These are phyloP conservation scores for Drosophila kuntzei DNA, from an alignment of 2,888 invertebrate genomes.

Conservation along the genomic window DNA sequence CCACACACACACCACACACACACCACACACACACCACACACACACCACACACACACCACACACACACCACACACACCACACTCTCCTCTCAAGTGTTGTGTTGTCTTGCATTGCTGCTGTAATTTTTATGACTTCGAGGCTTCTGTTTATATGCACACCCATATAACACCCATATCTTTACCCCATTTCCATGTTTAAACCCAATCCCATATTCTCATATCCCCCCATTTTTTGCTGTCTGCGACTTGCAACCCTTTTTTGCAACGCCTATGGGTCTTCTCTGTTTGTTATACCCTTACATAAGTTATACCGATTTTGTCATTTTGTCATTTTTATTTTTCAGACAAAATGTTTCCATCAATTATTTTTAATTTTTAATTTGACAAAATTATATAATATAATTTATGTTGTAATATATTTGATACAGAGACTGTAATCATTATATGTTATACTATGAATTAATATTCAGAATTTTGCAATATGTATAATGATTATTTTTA, in stretches of 20 bases:
- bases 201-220: neutral
- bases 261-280: slow-evolving; percentile 23
- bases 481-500: too few relatives aligned
- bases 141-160: too few relatives aligned
- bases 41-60: slow-evolving; percentile 6
- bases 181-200: neutral
- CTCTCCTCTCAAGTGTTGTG: slow-evolving; percentile 36
- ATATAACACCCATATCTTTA: slow-evolving; percentile 2
- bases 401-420: too few relatives aligned
- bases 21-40: slow-evolving; percentile 10
- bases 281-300: neutral
- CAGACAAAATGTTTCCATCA: too few relatives aligned
- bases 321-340: too few relatives aligned
- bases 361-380: too few relatives aligned
- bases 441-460: too few relatives aligned
- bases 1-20: slow-evolving; percentile 12
- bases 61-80: slow-evolving; percentile 13
- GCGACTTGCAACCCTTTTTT: slow-evolving; percentile 48
- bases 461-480: too few relatives aligned
- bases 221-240: slow-evolving; percentile 26
- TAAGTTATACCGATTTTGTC: neutral
- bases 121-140: slow-evolving; percentile 58
- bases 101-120: slow-evolving; percentile 37
- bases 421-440: too few relatives aligned
- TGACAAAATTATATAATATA: too few relatives aligned